A percentile compares a stretch with the other conserved stretches of the same genome.
These are phyloP conservation scores for Cathartes aura DNA, from an alignment of 2,113 vertebrate species.

Conservation along the genomic window DNA sequence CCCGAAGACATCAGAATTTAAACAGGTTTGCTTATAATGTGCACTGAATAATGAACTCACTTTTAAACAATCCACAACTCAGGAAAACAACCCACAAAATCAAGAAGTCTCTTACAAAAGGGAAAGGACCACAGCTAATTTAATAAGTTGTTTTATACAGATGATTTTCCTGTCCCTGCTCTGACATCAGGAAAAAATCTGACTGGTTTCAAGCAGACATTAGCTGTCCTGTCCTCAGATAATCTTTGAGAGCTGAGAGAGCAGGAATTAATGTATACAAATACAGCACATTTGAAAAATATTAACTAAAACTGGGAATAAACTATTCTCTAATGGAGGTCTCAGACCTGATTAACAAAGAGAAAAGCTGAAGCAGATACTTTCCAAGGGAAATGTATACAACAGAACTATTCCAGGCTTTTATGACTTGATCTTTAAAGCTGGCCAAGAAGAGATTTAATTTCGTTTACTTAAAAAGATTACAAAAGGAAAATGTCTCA, in stretches of 20 bases:
- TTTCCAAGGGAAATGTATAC: not conserved
- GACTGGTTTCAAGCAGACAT: not conserved
- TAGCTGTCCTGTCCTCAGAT: not conserved
- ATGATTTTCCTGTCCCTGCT: not conserved
- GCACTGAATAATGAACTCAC: not conserved
- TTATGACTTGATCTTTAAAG: constrained; percentile 19
- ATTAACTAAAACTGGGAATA: constrained; percentile 13
- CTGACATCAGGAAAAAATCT: not conserved
- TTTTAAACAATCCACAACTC: not conserved
- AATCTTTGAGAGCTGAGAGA: not conserved
- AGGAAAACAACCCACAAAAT: not conserved
- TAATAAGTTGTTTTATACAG: not conserved
- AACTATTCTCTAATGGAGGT: not conserved
- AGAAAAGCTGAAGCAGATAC: not conserved
- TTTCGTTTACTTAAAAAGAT: constrained; percentile 37
- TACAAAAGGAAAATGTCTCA: not conserved
- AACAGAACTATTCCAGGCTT: not conserved
- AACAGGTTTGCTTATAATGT: not conserved
- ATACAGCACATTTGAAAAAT: not conserved
- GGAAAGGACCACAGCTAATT: not conserved
- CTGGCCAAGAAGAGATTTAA: not conserved
- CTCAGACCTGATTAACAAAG: not conserved
- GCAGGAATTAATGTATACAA: not conserved
- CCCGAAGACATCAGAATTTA: not conserved
- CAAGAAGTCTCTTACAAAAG: not conserved